These are phyloP conservation scores for Catostomus latipinnis DNA, from an alignment of 2,797 vertebrate species.

Conservation along the genomic window DNA sequence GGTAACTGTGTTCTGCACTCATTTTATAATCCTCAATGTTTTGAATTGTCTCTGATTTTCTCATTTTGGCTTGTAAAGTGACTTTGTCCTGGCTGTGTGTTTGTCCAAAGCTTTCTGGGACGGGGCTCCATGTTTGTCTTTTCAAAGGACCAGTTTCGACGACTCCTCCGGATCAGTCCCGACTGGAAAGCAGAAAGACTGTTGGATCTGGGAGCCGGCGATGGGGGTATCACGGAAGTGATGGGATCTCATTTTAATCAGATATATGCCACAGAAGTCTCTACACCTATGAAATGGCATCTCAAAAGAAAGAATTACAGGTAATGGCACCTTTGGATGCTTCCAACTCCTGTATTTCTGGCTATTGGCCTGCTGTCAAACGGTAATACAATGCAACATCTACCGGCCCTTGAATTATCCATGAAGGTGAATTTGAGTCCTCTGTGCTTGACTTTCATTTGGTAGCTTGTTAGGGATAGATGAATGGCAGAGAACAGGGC, in stretches of 20 bases:
- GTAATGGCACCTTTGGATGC: constrained; percentile 70
- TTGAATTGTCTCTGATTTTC: neutral
- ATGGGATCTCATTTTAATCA: constrained; percentile 93
- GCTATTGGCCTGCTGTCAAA: neutral
- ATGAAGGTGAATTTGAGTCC: neutral
- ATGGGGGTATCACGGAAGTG: constrained; percentile 93
- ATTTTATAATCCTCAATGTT: neutral
- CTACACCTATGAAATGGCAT: constrained; percentile 96
- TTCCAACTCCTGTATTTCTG: neutral
- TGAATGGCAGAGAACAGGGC: constrained; percentile 91
- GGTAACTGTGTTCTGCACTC: constrained; percentile 71
- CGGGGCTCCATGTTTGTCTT: constrained; percentile 99
- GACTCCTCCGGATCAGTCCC: constrained; percentile 84
- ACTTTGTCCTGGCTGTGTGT: constrained; percentile 9
- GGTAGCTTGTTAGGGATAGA: constrained; percentile 86
- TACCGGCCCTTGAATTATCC: too few relatives aligned
- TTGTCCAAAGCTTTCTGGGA: constrained; percentile 85
- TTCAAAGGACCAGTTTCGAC: constrained; percentile 91
- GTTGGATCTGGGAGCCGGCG: constrained; percentile 94
- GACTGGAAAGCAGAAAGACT: constrained; percentile 90
- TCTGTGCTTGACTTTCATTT: constrained; percentile 1
- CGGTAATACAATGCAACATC: too few relatives aligned
- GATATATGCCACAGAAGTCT: constrained; percentile 94
- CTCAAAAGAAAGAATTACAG: constrained; percentile 95
- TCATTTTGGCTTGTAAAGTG: too few relatives aligned